Conservation (phyloP, 37 sponge, comb jelly and placozoan species). For the Eunapius fragilis region DNA sequence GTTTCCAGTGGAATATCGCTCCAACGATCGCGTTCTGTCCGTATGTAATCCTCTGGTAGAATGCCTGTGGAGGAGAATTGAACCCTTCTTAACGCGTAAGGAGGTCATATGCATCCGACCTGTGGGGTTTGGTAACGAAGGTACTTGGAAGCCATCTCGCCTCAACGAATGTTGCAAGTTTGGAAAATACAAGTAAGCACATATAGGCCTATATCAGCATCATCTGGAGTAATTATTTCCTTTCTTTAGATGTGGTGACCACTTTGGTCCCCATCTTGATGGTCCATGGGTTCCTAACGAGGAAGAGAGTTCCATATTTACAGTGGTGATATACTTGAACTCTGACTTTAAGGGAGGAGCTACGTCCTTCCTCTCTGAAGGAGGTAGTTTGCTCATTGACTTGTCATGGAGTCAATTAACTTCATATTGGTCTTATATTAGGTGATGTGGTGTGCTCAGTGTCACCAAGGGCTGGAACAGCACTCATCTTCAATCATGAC, state of each 20-base stretch:
- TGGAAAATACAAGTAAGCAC: slow-evolving; percentile 42
- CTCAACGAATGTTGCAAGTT: slow-evolving; percentile 52
- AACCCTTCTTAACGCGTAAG: slow-evolving; percentile 14
- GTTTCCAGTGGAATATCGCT: slow-evolving; percentile 31
- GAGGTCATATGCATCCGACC: slow-evolving; percentile 44
- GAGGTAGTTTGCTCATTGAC: no score
- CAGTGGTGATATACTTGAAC: slow-evolving; percentile 43
- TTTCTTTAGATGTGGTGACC: slow-evolving; percentile 15
- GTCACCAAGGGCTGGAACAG: slow-evolving; percentile 22
- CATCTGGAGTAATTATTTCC: no score
- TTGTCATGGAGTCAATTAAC: no score
- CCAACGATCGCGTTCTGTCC: slow-evolving; percentile 40
- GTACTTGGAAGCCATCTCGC: slow-evolving; percentile 46
- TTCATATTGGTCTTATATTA: background rate
- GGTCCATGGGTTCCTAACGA: slow-evolving; percentile 57
- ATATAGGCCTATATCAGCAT: no score
- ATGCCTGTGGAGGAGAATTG: slow-evolving; percentile 25
- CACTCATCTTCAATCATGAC: slow-evolving; percentile 46
- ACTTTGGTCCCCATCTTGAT: slow-evolving; percentile 49
- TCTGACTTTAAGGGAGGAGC: slow-evolving; percentile 43
- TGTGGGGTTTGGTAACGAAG: slow-evolving; percentile 49
- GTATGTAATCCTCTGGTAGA: slow-evolving; percentile 32
- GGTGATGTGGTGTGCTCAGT: slow-evolving; percentile 12
- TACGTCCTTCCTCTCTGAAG: slow-evolving; percentile 32
- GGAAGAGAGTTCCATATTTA: slow-evolving; percentile 41